Evolutionary conservation across 2,113 vertebrate genomes (phyloP), one percentile per base, ranked within the genome.

Genomic region (Mandrillus leucophaeus): DNA sequence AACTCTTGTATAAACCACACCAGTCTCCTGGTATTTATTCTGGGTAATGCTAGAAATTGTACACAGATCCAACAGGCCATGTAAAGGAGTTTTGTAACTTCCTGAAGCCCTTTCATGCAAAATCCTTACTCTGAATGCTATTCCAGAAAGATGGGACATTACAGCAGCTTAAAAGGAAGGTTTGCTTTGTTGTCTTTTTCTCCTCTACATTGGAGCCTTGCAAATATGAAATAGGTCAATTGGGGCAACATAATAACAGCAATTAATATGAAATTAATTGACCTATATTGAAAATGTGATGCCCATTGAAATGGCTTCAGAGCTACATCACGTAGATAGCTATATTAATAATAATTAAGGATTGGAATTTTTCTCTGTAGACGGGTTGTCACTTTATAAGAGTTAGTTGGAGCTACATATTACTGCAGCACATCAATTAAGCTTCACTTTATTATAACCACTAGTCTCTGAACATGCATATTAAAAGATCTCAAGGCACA

Each of bases 1-100:
- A 99, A 99, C 99, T 99, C 99, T 99, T 99, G 99, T 99, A 99
- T 98, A 99, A 99, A 99, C 99, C 99, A 99, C 99, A 98, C 98
- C 98, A 98, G 98, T 99, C 99, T 99, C 99, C 99, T 99, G 99
- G 99, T 99, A 99, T 99, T 99, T 99, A 99, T 99, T 99, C 99
- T 99, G 98, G 98, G 98, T 98, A 99, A 99, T 98, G 98, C 87
- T 99, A 98, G 99, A 99, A 99, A 99, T 99, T 99, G 95, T 98
- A 99, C 98, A 97, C 98, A 98, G 98, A 98, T 98, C 98, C 98
- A 99, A 97, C 97, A 98, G 98, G 98, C 98, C 97, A 98, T 97
- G 98, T 98, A 98, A 98, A 99, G 98, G 96, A 98, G 97, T 99
- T 98, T 98, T 98, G 98, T 98, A 98, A 99, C 98, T 99, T 99